These are phyloP conservation scores for Brenthis daphne DNA, from an alignment of 2,888 invertebrate genomes.

Conservation along the genomic window DNA sequence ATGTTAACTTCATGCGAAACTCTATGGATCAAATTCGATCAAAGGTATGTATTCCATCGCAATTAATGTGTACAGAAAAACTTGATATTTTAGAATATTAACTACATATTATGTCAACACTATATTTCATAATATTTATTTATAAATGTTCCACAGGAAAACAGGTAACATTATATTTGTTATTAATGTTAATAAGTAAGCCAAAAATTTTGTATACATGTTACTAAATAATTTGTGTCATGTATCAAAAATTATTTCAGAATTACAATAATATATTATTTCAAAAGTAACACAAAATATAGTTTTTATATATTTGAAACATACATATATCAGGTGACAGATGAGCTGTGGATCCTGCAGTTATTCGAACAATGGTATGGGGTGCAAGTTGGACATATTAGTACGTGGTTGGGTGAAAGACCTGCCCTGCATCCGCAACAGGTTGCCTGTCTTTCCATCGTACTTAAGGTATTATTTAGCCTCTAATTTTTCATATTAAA, in stretches of 20 bases:
- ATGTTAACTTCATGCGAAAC: conserved; percentile 98
- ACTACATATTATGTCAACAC: no score
- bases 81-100: no score
- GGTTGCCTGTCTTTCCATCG: conserved; percentile 97
- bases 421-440: conserved; percentile 98
- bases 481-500: background rate
- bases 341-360: conserved; percentile 85
- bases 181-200: background rate
- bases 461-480: conserved; percentile 88
- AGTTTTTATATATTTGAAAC: background rate
- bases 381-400: conserved; percentile 95
- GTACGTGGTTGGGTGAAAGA: conserved; percentile 96
- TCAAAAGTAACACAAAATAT: background rate
- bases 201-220: background rate
- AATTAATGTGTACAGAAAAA: background rate
- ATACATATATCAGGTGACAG: conserved; percentile 71
- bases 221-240: no score
- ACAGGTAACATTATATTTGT: background rate
- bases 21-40: conserved; percentile 99
- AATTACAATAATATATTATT: background rate
- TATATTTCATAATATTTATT: background rate
- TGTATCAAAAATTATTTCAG: no score
- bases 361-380: conserved; percentile 95
- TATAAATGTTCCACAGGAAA: background rate
- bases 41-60: conserved; percentile 86